Evolutionary conservation across 2,113 vertebrate species (phyloP).

Genomic region (Clinocottus analis): DNA sequence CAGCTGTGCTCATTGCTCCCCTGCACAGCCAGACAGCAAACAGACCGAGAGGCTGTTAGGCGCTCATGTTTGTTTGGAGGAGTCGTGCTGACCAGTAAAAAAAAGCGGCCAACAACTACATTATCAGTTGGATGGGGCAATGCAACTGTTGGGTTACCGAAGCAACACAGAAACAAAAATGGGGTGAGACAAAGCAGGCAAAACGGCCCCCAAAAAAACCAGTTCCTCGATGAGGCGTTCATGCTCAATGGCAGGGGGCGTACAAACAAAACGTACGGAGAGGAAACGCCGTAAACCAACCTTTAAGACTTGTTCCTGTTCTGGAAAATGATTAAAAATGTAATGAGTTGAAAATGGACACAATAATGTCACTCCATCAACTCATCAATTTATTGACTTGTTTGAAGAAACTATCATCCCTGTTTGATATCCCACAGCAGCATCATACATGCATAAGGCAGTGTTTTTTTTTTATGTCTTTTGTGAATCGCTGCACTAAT

Average conservation of each 20-base stretch:
- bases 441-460: not conserved
- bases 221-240: too few relatives aligned
- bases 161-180: not conserved
- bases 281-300: too few relatives aligned
- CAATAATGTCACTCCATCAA: too few relatives aligned
- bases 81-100: not conserved
- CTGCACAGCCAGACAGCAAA: conserved; percentile 32
- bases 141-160: not conserved
- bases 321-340: too few relatives aligned
- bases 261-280: too few relatives aligned
- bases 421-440: not conserved
- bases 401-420: not conserved
- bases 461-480: not conserved
- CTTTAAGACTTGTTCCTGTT: too few relatives aligned
- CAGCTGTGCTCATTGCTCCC: conserved; percentile 28
- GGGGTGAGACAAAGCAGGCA: not conserved
- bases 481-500: conserved; percentile 1
- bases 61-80: conserved; percentile 8
- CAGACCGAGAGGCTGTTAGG: not conserved
- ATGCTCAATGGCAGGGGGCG: too few relatives aligned
- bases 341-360: too few relatives aligned
- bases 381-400: too few relatives aligned
- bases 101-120: not conserved
- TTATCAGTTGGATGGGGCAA: not conserved
- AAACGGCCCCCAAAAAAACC: not conserved